Evolutionary conservation across 37 sponge, comb jelly and placozoan genomes (phyloP).

Genomic region (Amphimedon queenslandica): DNA sequence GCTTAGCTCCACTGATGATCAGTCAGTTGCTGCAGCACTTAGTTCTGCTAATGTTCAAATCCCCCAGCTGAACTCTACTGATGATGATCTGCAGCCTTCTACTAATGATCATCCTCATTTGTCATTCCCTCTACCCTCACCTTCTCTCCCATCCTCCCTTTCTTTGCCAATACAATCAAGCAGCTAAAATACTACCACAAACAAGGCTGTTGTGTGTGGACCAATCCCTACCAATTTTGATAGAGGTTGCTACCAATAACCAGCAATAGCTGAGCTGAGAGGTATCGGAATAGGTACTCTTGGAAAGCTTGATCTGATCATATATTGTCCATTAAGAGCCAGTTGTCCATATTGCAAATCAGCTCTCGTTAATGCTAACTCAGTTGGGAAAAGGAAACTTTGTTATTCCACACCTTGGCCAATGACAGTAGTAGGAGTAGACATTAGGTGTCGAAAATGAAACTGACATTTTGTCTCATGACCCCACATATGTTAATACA

Average conservation of each 20-base stretch:
- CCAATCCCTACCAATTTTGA: conserved; percentile 26
- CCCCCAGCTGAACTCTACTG: not conserved
- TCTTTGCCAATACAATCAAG: not conserved
- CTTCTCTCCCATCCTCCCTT: conserved; percentile 3
- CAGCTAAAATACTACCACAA: not conserved
- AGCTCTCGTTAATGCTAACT: conserved; percentile 15
- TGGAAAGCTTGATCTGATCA: conserved; percentile 34
- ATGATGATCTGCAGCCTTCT: no score
- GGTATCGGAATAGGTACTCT: conserved; percentile 23
- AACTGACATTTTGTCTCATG: conserved; percentile 38
- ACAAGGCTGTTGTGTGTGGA: no score
- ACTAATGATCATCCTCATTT: no score
- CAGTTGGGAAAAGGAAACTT: conserved; percentile 12
- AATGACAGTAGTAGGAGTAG: conserved; percentile 13
- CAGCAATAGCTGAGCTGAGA: conserved; percentile 16
- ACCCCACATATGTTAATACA: conserved; percentile 24
- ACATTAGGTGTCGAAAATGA: conserved; percentile 37
- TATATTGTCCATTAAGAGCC: conserved; percentile 29
- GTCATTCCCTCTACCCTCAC: no score
- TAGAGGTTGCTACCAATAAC: conserved; percentile 16
- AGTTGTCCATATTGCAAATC: conserved; percentile 46
- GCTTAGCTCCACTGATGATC: no score
- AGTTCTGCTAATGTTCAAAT: no score
- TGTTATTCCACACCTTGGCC: conserved; percentile 42
- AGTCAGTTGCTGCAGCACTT: no score